These are phyloP conservation scores for Clarias fuscus DNA, from an alignment of 2,797 vertebrate species.

Conservation along the genomic window DNA sequence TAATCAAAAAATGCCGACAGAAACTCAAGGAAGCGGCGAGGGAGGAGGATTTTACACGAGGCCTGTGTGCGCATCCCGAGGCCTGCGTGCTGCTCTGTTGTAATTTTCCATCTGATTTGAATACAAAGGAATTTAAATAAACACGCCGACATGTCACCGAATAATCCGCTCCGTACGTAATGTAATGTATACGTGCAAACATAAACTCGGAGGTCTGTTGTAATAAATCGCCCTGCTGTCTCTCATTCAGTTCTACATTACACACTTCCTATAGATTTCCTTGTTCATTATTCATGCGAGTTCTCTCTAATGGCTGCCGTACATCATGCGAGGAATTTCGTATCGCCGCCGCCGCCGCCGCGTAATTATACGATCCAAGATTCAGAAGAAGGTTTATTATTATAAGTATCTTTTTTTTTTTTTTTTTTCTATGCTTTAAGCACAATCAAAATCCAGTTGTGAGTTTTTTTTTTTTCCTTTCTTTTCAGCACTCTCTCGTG, in stretches of 20 bases:
- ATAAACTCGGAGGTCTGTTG: conserved; percentile 28
- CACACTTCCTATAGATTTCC: conserved; percentile 51
- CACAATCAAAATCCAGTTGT: not conserved
- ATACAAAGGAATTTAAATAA: conserved; percentile 29
- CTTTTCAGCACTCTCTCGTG: not conserved
- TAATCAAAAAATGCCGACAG: not conserved
- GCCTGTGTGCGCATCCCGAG: not conserved
- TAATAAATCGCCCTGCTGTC: conserved; percentile 52
- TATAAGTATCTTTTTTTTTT: conserved; percentile 47
- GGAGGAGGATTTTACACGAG: conserved; percentile 49
- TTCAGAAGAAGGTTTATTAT: conserved; percentile 52
- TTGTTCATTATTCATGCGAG: conserved; percentile 51
- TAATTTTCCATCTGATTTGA: conserved; percentile 30
- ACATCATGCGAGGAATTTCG: conserved; percentile 40
- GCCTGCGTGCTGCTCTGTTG: not conserved
- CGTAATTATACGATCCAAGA: conserved; percentile 52
- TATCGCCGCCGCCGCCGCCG: conserved; percentile 38
- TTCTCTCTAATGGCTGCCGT: conserved; percentile 46
- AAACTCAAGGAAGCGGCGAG: not conserved
- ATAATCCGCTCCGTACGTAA: conserved; percentile 36
- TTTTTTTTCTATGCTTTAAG: not conserved
- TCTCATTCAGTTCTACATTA: conserved; percentile 48
- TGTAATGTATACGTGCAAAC: conserved; percentile 39
- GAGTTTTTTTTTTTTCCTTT: not conserved
- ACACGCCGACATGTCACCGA: not conserved